Evolutionary conservation across 92 coral and sea anemone species (phyloP), one percentile per base, ranked within the genome.

Genomic region (Epizoanthus illoricatus): DNA sequence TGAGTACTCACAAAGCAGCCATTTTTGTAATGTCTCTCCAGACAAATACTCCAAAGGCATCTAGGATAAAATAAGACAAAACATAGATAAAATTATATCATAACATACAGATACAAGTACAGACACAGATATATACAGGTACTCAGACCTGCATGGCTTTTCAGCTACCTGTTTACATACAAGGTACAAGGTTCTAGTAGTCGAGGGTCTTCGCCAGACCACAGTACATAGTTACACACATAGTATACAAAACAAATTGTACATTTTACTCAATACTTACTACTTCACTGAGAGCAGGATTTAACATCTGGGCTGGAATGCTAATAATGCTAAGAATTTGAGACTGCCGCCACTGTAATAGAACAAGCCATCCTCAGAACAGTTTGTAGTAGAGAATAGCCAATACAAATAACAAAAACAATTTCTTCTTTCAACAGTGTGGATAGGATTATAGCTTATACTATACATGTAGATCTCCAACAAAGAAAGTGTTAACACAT

Each of bases 311-410:
- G n/a, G 90, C 81, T 55, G 98, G 98, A n/a, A 88, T 84, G 79
- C 94, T 95, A 85, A 95, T 95, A 69, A 95, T 86, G 43, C 98
- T 95, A 59, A 95, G 85, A 33, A 95, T 85, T 88, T 95, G 98
- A 5, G 92, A 78, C 64, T 93, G 98, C n/a, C 98, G 92, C 98
- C 98, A 95, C 98, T 95, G 72, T 40, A 74, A 36, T 20, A n/a
- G 28, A 69, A 28, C 36, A 28, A 28, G 2, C 36, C 2, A 28
- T 28, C 36, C 36, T 28, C 18, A 60, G 20, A 84, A 55, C 43
- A 73, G 19, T 19, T 40, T 73, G 47, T 9, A 73, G 10, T 13
- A 12, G 8, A 9, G n/a, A 24, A 33, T 5, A 7, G 17, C 2
- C 7, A 12, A 16, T 60, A 73, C 39, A 16, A 55, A 23, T 17